phyloP scores from a whole-genome alignment of 1,140 invertebrate genomes.

The Pseudachorutes palmiensis region DNA sequence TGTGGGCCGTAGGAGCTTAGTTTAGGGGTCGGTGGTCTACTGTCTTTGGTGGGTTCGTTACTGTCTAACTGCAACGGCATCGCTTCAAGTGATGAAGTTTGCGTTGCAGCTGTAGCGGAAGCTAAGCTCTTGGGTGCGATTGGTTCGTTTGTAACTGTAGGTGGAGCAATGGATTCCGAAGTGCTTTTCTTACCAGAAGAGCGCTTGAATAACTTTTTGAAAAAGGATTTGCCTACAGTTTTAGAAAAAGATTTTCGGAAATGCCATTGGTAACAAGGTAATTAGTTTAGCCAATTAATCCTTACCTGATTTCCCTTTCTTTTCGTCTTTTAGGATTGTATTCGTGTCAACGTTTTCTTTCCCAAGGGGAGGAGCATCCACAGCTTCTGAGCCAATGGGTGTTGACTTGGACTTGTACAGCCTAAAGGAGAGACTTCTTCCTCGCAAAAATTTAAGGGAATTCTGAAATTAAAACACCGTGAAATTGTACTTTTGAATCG shows the following conservation, averaged over 20 bases:
- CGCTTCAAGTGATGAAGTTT: neutral
- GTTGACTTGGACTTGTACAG: constrained; percentile 24
- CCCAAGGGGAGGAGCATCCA: neutral
- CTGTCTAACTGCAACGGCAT: too few relatives aligned
- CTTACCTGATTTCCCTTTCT: constrained; percentile 19
- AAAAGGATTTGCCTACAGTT: neutral
- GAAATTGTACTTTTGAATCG: neutral
- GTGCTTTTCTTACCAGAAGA: constrained; percentile 6
- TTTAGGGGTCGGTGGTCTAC: neutral
- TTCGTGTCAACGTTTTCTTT: constrained; percentile 11
- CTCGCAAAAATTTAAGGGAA: constrained; percentile 13
- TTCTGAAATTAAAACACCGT: neutral
- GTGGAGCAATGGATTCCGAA: neutral
- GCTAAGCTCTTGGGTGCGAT: too few relatives aligned
- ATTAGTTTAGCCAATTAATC: too few relatives aligned
- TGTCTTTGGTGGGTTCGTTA: too few relatives aligned
- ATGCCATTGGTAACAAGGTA: too few relatives aligned
- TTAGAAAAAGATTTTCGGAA: neutral
- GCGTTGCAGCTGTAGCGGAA: neutral
- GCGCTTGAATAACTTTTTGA: constrained; percentile 9
- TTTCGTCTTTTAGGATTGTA: neutral
- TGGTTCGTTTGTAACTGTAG: too few relatives aligned
- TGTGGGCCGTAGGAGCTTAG: too few relatives aligned
- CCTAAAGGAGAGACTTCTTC: constrained; percentile 25
- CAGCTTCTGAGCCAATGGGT: neutral